Evolutionary conservation across 2,113 vertebrate genomes (phyloP).

Genomic region (Alectura lathami): DNA sequence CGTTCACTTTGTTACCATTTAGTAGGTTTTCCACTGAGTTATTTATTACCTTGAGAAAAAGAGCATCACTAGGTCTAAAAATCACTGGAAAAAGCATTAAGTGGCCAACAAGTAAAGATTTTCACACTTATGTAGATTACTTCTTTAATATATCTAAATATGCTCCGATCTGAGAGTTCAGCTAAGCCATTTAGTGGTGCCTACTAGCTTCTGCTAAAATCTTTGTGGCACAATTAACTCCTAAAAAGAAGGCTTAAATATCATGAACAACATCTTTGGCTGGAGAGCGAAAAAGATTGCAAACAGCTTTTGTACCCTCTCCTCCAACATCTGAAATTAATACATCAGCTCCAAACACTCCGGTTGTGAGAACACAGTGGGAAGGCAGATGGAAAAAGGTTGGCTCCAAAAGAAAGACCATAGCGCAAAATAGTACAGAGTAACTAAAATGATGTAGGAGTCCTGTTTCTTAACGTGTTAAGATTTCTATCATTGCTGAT

Average conservation of each 20-base stretch:
- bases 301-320: not conserved
- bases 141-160: not conserved
- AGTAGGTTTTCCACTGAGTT: not conserved
- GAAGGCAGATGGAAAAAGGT: not conserved
- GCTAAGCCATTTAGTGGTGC: not conserved
- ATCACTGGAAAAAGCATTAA: not conserved
- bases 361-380: not conserved
- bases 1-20: not conserved
- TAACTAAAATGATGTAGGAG: conserved; percentile 48
- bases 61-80: not conserved
- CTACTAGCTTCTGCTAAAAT: not conserved
- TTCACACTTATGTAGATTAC: not conserved
- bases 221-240: not conserved
- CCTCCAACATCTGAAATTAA: not conserved
- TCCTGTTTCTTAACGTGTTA: conserved; percentile 52
- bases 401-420: not conserved
- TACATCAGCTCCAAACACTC: not conserved
- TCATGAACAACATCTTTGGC: not conserved
- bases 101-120: not conserved
- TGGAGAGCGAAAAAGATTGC: not conserved
- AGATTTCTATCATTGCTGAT: conserved; percentile 74
- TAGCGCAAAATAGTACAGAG: conserved; percentile 34
- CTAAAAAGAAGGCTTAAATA: not conserved
- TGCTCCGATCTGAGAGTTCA: not conserved
- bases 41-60: not conserved